A percentile compares a stretch with the other conserved stretches of the same genome.
Conservation (phyloP, 2,888 invertebrate genomes). For the Drosophila subsilvestris region DNA sequence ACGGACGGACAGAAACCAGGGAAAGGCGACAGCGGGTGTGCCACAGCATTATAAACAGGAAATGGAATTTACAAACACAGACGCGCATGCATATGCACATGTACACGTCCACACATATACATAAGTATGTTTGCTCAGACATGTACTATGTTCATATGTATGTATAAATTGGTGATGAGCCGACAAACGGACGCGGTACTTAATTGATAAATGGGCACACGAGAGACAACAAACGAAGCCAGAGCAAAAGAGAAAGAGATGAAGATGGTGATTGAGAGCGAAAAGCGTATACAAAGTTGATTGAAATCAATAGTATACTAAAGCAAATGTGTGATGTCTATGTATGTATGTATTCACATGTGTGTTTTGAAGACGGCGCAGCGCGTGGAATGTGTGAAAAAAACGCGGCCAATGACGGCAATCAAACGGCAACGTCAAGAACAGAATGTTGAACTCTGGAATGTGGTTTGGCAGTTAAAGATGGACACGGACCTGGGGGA, state of each 20-base stretch:
- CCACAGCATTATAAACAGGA: constrained; percentile 76
- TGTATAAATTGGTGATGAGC: constrained; percentile 61
- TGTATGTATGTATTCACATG: constrained; percentile 33
- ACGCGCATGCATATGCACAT: constrained; percentile 34
- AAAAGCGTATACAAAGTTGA: constrained; percentile 51
- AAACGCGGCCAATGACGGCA: constrained; percentile 79
- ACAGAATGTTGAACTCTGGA: constrained; percentile 70
- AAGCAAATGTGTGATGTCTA: constrained; percentile 35
- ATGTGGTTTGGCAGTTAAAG: constrained; percentile 58
- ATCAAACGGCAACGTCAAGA: constrained; percentile 51
- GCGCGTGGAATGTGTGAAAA: constrained; percentile 72
- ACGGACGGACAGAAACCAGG: constrained; percentile 2
- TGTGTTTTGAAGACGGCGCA: constrained; percentile 51
- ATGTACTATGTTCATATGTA: constrained; percentile 1
- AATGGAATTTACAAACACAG: constrained; percentile 76
- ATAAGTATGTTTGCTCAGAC: background rate
- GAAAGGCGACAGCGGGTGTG: constrained; percentile 38
- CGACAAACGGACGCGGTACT: constrained; percentile 71
- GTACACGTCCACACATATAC: constrained; percentile 1
- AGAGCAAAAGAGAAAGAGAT: constrained; percentile 43
- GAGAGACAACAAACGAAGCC: constrained; percentile 36
- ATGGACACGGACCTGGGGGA: constrained; percentile 9
- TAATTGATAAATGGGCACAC: constrained; percentile 73
- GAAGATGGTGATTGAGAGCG: constrained; percentile 1
- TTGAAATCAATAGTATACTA: constrained; percentile 75